phyloP scores from a whole-genome alignment of 2,888 invertebrate species.

The Cryptus viduatorius region DNA sequence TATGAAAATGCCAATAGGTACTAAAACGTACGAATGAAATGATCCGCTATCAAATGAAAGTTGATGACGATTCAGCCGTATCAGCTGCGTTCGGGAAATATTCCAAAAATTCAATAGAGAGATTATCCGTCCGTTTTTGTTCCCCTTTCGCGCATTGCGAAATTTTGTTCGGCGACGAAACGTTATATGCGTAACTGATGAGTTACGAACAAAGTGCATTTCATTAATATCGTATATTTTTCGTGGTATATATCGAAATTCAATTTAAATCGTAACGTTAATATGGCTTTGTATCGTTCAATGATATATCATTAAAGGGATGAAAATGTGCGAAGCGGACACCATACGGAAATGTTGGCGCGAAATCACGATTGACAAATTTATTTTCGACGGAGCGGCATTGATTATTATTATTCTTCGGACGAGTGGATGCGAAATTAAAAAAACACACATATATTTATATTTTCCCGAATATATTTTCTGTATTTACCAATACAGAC shows the following conservation, averaged over 20 bases:
- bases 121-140: conserved; percentile 29
- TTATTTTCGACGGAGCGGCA: neutral
- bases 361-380: conserved; percentile 1
- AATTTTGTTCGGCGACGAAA: conserved; percentile 10
- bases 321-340: conserved; percentile 7
- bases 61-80: conserved; percentile 6
- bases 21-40: neutral
- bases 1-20: neutral
- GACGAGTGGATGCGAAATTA: neutral
- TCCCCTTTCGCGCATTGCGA: neutral
- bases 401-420: neutral
- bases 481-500: no score
- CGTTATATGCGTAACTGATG: conserved; percentile 1
- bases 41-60: conserved; percentile 1
- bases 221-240: conserved; percentile 36
- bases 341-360: neutral
- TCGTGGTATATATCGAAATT: conserved; percentile 44
- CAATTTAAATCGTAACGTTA: conserved; percentile 35
- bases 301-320: conserved; percentile 20
- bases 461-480: no score
- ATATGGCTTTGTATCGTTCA: neutral
- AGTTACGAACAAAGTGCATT: conserved; percentile 37
- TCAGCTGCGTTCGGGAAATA: conserved; percentile 11
- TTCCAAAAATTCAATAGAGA: conserved; percentile 33
- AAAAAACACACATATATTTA: no score